Evolutionary conservation across 2,113 vertebrate species (phyloP).

Genomic region (Anhinga rufa): DNA sequence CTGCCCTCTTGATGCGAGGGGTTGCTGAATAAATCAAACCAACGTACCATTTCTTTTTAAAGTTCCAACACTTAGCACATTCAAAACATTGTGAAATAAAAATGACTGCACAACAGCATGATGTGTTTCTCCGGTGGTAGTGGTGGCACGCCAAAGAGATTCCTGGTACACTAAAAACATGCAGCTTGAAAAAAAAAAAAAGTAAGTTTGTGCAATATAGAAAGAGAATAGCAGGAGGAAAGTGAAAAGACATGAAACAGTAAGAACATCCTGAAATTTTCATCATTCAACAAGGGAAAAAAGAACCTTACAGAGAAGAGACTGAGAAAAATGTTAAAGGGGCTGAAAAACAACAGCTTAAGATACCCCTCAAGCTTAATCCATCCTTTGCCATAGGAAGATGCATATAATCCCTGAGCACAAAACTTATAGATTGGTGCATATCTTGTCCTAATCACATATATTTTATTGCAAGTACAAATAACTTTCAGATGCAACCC

Average conservation of each 20-base stretch:
- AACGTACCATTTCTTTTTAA: not conserved
- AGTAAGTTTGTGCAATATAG: no score
- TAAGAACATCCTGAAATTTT: not conserved
- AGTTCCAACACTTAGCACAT: not conserved
- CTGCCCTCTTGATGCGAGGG: not conserved
- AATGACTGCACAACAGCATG: not conserved
- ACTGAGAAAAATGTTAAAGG: not conserved
- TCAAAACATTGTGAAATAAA: not conserved
- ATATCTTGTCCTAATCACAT: not conserved
- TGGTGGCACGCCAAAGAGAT: not conserved
- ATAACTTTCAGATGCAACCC: not conserved
- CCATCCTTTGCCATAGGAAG: not conserved
- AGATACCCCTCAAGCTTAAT: not conserved
- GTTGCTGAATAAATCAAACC: not conserved
- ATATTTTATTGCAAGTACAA: not conserved
- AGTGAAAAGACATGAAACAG: not conserved
- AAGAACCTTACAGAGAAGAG: not conserved
- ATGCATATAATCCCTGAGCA: not conserved
- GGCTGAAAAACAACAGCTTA: not conserved
- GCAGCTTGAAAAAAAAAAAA: not conserved
- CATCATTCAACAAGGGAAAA: rapidly evolving
- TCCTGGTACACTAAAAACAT: not conserved
- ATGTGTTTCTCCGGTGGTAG: not conserved
- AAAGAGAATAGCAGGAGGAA: not conserved
- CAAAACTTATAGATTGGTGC: not conserved